Percentiles rank a stretch among this genome's conserved stretches.
Evolutionary conservation across 2,797 vertebrate genomes (phyloP).

Genomic region (Karalla daura): DNA sequence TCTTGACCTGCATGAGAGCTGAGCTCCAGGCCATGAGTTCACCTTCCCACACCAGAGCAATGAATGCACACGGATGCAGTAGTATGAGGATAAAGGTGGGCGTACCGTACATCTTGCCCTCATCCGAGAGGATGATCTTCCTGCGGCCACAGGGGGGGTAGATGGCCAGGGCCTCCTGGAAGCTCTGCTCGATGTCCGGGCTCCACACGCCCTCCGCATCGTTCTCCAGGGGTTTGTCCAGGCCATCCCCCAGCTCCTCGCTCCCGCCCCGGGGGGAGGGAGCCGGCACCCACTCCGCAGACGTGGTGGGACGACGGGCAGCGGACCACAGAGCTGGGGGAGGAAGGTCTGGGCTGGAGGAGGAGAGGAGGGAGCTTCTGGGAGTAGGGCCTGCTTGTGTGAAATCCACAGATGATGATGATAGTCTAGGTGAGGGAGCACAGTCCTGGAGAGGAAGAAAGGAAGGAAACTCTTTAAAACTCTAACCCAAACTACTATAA

Average conservation of each 20-base stretch:
- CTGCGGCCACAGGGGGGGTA: constrained; percentile 95
- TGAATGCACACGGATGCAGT: background rate
- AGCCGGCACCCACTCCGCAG: constrained; percentile 95
- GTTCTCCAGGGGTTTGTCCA: constrained; percentile 93
- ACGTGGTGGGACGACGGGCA: constrained; percentile 88
- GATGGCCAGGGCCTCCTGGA: constrained; percentile 96
- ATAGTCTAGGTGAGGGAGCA: constrained; percentile 10
- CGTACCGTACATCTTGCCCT: constrained; percentile 99
- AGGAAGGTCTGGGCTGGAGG: constrained; percentile 1
- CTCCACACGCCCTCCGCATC: constrained; percentile 97
- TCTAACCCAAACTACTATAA: background rate
- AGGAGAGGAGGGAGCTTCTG: constrained; percentile 1
- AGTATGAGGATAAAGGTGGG: constrained; percentile 47
- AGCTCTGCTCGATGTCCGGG: constrained; percentile 96
- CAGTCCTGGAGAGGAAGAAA: constrained; percentile 47
- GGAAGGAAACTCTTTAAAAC: background rate
- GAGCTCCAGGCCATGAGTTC: background rate
- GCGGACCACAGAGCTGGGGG: constrained; percentile 50
- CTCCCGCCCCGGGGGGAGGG: constrained; percentile 96
- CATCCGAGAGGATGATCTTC: constrained; percentile 97
- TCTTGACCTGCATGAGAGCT: background rate
- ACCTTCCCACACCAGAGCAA: background rate
- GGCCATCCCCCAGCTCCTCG: constrained; percentile 90
- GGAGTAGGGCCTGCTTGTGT: background rate
- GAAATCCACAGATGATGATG: constrained; percentile 49